Evolutionary conservation across 92 coral and sea anemone species (phyloP).

Genomic region (Bergia sp.): DNA sequence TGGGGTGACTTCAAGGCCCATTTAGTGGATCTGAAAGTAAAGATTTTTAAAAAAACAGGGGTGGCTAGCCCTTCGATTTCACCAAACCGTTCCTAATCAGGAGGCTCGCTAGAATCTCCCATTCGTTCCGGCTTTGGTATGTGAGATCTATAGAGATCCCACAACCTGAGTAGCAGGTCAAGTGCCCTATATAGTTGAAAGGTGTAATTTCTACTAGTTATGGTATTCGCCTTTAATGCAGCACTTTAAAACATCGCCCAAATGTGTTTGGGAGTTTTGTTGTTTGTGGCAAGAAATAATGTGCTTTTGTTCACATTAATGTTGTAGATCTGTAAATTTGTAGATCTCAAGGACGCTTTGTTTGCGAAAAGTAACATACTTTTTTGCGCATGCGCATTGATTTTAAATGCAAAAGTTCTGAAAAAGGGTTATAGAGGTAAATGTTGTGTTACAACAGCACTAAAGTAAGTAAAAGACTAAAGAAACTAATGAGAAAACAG

Average conservation of each 20-base stretch:
- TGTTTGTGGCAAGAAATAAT: background rate
- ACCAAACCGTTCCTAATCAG: constrained; percentile 94
- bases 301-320: background rate
- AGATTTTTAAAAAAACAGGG: constrained; percentile 42
- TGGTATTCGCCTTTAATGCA: constrained; percentile 2
- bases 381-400: too few species aligned
- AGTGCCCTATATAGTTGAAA: background rate
- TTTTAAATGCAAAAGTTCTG: too few species aligned
- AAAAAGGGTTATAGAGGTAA: too few species aligned
- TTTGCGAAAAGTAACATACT: too few species aligned
- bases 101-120: constrained; percentile 98
- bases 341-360: too few species aligned
- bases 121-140: constrained; percentile 85
- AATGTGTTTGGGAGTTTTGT: background rate
- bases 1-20: too few species aligned
- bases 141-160: constrained; percentile 73
- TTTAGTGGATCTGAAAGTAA: too few species aligned
- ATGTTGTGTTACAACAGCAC: too few species aligned
- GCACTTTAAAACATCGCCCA: background rate
- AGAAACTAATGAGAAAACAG: too few species aligned
- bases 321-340: background rate
- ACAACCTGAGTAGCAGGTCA: accelerated
- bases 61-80: constrained; percentile 82
- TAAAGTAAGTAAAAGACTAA: too few species aligned
- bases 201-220: background rate